phyloP scores from a whole-genome alignment of 2,888 invertebrate species.

The Brachyopa scutellaris region DNA sequence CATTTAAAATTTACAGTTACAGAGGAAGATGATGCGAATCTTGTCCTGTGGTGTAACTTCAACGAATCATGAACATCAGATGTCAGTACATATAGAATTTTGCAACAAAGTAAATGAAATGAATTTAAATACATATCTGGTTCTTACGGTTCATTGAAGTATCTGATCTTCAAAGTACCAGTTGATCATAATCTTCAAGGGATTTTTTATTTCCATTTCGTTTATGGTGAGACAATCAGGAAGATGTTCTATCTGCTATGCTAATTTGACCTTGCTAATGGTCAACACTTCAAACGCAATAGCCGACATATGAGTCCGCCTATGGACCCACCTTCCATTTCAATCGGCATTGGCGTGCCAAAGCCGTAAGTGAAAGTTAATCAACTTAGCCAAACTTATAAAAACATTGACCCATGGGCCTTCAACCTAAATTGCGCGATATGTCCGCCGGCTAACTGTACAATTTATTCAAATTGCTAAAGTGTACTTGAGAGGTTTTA shows the following conservation, averaged over 20 bases:
- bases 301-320: not conserved
- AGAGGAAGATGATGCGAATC: no score
- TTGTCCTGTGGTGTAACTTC: not conserved
- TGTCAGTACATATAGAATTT: not conserved
- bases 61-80: slow-evolving; percentile 12
- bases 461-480: slow-evolving; percentile 36
- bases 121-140: no score
- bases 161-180: no score
- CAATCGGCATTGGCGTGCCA: slow-evolving; percentile 1
- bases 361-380: slow-evolving; percentile 19
- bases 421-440: slow-evolving; percentile 20
- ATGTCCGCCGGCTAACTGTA: slow-evolving; percentile 2
- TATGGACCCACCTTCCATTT: not conserved
- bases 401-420: slow-evolving; percentile 29
- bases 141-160: no score
- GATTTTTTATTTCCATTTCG: not conserved
- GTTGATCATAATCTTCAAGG: slow-evolving; percentile 18
- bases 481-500: slow-evolving; percentile 33
- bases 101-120: slow-evolving; percentile 42
- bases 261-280: no score
- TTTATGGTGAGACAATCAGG: slow-evolving; percentile 5
- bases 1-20: no score
- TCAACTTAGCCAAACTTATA: slow-evolving; percentile 7
- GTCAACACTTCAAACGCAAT: not conserved
- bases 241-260: no score